Conservation (phyloP, 2,113 vertebrate species). For the Osmerus eperlanus region DNA sequence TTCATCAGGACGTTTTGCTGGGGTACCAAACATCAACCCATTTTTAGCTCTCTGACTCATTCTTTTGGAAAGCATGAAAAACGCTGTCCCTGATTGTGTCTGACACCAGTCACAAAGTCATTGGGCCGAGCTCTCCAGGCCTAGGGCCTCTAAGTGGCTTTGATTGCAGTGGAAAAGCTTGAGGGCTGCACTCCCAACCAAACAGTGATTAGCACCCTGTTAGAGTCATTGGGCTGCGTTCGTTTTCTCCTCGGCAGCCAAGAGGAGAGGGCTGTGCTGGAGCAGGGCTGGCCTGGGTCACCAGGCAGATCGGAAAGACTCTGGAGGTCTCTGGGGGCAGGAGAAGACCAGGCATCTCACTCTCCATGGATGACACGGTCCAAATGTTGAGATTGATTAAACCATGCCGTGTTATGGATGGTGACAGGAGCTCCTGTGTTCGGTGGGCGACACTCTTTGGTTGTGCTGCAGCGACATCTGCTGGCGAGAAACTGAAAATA, state of each 20-base stretch:
- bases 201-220: slow-evolving; percentile 48
- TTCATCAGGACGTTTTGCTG: neutral
- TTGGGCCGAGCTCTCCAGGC: slow-evolving; percentile 23
- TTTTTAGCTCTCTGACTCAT: slow-evolving; percentile 39
- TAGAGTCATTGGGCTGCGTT: slow-evolving; percentile 45
- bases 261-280: slow-evolving; percentile 1
- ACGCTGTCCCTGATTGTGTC: slow-evolving; percentile 42
- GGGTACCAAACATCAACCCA: neutral
- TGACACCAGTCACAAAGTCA: slow-evolving; percentile 52
- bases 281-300: slow-evolving; percentile 12
- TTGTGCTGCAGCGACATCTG: slow-evolving; percentile 49
- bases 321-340: neutral
- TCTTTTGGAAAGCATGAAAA: slow-evolving; percentile 32
- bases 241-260: slow-evolving; percentile 30
- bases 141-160: slow-evolving; percentile 36
- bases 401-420: slow-evolving; percentile 2
- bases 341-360: slow-evolving; percentile 32
- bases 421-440: neutral
- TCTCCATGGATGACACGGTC: slow-evolving; percentile 28
- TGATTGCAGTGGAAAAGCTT: slow-evolving; percentile 48
- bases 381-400: slow-evolving; percentile 15
- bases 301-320: neutral
- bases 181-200: slow-evolving; percentile 19
- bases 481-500: slow-evolving; percentile 25
- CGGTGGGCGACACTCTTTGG: neutral